phyloP scores from a whole-genome alignment of 2,797 vertebrate species.

The Delichon dasypus region DNA sequence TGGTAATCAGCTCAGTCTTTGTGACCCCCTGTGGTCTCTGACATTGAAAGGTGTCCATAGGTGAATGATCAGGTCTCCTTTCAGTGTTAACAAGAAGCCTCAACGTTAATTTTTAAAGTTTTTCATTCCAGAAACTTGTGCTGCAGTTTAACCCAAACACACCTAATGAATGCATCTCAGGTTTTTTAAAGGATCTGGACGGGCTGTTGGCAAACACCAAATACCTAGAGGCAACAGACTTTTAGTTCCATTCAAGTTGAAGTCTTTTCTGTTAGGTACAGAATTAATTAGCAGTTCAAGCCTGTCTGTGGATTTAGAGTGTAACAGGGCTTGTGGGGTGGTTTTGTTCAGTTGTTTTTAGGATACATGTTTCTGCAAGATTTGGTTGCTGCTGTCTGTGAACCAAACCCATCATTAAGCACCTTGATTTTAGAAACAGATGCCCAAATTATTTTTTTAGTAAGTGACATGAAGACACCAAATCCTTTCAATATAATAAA shows the following conservation, averaged over 20 bases:
- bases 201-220: conserved; percentile 80
- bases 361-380: neutral
- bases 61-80: neutral
- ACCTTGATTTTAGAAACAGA: conserved; percentile 33
- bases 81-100: neutral
- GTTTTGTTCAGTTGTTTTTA: neutral
- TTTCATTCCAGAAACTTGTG: conserved; percentile 23
- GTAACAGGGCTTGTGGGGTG: conserved; percentile 43
- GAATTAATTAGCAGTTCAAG: conserved; percentile 70
- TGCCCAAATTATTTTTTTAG: neutral
- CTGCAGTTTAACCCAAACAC: conserved; percentile 61
- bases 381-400: conserved; percentile 12
- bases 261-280: conserved; percentile 67
- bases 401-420: conserved; percentile 26
- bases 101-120: neutral
- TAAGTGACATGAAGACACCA: conserved; percentile 24
- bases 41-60: neutral
- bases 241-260: conserved; percentile 78
- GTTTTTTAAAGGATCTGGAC: conserved; percentile 73
- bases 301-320: conserved; percentile 79
- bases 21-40: neutral
- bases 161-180: conserved; percentile 53
- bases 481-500: neutral
- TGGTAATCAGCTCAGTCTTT: neutral
- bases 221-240: conserved; percentile 84